A percentile compares a stretch with the other conserved stretches of the same genome.
phyloP scores from a whole-genome alignment of 2,888 invertebrate species.

The Polydrusus cervinus region DNA sequence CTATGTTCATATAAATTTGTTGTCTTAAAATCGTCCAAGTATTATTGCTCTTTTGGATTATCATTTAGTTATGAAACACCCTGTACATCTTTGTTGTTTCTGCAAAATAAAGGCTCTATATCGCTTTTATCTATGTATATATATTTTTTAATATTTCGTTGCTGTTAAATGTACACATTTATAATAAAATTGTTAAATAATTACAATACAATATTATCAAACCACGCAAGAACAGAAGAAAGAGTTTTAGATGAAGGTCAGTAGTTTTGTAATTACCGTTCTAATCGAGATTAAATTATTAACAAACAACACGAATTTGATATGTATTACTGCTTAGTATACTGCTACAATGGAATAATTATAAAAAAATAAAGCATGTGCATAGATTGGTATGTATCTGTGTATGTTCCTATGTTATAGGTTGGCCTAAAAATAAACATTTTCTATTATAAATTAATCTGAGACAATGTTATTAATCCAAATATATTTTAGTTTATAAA shows the following conservation, averaged over 20 bases:
- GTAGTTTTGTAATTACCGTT: slow-evolving; percentile 36
- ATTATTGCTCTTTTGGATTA: too few species aligned
- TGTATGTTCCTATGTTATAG: neutral
- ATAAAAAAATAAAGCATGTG: slow-evolving; percentile 15
- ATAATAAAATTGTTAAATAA: slow-evolving; percentile 15
- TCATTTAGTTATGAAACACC: too few species aligned
- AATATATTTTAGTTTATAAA: too few species aligned
- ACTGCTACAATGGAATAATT: slow-evolving; percentile 16
- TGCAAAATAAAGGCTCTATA: too few species aligned
- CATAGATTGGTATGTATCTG: neutral
- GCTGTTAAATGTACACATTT: neutral
- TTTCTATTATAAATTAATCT: neutral
- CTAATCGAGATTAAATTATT: slow-evolving; percentile 40
- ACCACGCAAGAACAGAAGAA: neutral
- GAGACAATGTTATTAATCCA: too few species aligned
- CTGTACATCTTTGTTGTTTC: neutral
- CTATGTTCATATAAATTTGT: too few species aligned
- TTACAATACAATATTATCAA: slow-evolving; percentile 13
- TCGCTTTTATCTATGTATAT: neutral
- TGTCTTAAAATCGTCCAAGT: too few species aligned
- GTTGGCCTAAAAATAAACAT: neutral
- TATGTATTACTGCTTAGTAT: slow-evolving; percentile 2
- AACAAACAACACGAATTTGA: slow-evolving; percentile 18
- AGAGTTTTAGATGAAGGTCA: slow-evolving; percentile 22
- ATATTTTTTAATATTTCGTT: neutral